Conservation (phyloP, 2,888 invertebrate species). For the Metellina segmentata region DNA sequence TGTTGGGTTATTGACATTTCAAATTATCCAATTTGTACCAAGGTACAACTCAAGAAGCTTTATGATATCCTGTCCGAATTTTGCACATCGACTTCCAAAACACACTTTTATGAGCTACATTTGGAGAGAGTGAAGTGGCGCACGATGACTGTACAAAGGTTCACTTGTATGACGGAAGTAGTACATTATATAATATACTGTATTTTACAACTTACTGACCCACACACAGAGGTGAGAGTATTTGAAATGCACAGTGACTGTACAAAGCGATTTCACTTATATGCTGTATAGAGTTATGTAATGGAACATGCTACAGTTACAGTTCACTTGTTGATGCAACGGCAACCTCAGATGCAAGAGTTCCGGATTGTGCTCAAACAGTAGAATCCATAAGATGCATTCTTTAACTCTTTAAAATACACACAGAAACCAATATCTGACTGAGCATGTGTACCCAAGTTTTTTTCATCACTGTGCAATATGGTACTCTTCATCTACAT, state of each 20-base stretch:
- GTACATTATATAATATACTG: slow-evolving; percentile 54
- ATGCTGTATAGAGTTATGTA: slow-evolving; percentile 41
- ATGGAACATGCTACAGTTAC: slow-evolving; percentile 17
- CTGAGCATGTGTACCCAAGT: slow-evolving; percentile 11
- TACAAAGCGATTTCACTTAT: slow-evolving; percentile 49
- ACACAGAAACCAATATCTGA: slow-evolving; percentile 3
- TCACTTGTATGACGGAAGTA: slow-evolving; percentile 44
- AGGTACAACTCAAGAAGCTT: slow-evolving; percentile 73
- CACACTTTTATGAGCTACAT: slow-evolving; percentile 75
- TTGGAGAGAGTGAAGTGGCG: slow-evolving; percentile 65
- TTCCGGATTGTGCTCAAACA: slow-evolving; percentile 6
- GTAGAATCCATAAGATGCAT: slow-evolving; percentile 4
- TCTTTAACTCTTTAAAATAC: slow-evolving; percentile 13
- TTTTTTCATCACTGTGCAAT: slow-evolving; percentile 53
- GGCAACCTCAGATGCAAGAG: background rate
- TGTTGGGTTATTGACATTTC: slow-evolving; percentile 74
- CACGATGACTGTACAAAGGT: slow-evolving; percentile 43
- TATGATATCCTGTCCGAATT: slow-evolving; percentile 76
- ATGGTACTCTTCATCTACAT: slow-evolving; percentile 46
- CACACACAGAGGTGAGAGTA: slow-evolving; percentile 24
- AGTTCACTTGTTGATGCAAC: background rate
- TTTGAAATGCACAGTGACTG: slow-evolving; percentile 45
- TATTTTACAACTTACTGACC: slow-evolving; percentile 13
- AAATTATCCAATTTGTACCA: slow-evolving; percentile 69
- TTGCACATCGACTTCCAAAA: slow-evolving; percentile 77